A percentile compares a stretch with the other conserved stretches of the same genome.
Evolutionary conservation across 35 echinoderm and acorn worm species (phyloP).

Genomic region (Chiridota heheva): DNA sequence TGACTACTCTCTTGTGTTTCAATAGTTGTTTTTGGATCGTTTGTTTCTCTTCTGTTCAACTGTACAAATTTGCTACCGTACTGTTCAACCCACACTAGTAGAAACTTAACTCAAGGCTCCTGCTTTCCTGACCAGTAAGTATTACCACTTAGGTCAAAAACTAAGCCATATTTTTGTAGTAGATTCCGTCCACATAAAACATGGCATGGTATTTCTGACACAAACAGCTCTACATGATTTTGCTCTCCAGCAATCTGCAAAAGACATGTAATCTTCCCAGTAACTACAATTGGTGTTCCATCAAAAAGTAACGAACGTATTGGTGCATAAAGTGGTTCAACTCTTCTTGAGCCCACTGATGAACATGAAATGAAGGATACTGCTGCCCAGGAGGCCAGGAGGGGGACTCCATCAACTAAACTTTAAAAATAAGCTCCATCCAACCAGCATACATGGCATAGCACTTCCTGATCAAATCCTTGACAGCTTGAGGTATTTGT

Average conservation of each 20-base stretch:
- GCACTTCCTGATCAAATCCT: not conserved
- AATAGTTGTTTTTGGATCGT: not conserved
- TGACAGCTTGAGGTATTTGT: not conserved
- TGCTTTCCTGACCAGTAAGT: too few species aligned
- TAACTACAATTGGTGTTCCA: not conserved
- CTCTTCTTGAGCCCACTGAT: not conserved
- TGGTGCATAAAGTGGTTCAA: not conserved
- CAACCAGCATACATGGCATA: not conserved
- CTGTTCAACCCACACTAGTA: not conserved
- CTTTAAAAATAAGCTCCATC: slow-evolving; percentile 35
- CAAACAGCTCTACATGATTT: not conserved
- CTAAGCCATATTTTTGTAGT: slow-evolving; percentile 9
- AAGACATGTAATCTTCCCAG: not conserved
- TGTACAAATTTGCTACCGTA: not conserved
- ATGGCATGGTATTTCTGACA: not conserved
- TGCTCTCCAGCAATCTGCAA: not conserved
- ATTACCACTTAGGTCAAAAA: too few species aligned
- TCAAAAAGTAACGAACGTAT: not conserved
- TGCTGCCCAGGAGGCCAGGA: not conserved
- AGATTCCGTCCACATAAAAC: not conserved
- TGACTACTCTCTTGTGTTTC: not conserved
- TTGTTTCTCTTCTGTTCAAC: not conserved
- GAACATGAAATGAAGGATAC: not conserved
- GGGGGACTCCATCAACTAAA: not conserved
- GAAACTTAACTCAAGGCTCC: not conserved